Conservation (phyloP, 2,797 vertebrate genomes). For the Alectoris magna region DNA sequence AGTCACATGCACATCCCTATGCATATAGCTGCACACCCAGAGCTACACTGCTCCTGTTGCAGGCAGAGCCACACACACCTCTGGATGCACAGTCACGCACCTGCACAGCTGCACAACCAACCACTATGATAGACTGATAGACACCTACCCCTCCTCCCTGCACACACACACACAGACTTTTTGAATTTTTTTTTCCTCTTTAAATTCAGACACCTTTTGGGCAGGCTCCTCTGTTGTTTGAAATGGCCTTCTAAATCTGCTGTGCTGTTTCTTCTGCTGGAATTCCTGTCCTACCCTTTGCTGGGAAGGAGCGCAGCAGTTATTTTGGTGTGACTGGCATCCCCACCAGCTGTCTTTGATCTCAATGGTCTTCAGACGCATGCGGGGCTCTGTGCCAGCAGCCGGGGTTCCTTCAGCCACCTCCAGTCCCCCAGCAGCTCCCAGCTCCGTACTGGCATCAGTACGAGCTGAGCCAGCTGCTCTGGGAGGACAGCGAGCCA, state of each 20-base stretch:
- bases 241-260: not conserved
- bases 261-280: not conserved
- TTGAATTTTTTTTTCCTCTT: not conserved
- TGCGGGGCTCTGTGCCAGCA: not conserved
- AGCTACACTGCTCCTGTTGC: too few relatives aligned
- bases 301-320: not conserved
- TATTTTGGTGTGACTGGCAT: conserved; percentile 47
- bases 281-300: not conserved
- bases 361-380: not conserved
- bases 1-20: not conserved
- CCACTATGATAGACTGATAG: too few relatives aligned
- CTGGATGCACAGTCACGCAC: too few relatives aligned
- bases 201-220: not conserved
- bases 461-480: not conserved
- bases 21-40: not conserved
- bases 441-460: rapidly evolving
- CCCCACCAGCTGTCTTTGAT: not conserved
- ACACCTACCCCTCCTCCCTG: too few relatives aligned
- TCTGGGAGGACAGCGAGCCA: not conserved
- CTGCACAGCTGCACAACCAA: not conserved
- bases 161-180: not conserved
- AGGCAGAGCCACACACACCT: not conserved
- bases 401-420: not conserved
- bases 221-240: not conserved
- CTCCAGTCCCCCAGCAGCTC: not conserved